These are phyloP conservation scores for Melanotaenia pygmaea DNA, from an alignment of 2,797 vertebrate species.

Conservation along the genomic window DNA sequence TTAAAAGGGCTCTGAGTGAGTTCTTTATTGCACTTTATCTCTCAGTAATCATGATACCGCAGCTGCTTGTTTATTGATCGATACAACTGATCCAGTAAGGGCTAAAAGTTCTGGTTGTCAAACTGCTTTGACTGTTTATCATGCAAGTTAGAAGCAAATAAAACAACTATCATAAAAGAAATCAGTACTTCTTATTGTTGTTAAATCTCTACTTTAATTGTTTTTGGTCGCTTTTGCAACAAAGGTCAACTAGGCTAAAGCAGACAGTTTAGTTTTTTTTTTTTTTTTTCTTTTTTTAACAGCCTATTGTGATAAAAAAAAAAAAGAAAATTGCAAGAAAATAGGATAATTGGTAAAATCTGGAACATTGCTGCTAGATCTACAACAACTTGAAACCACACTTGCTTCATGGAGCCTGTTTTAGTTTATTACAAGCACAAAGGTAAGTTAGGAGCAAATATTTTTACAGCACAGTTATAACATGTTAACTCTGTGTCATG, in stretches of 20 bases:
- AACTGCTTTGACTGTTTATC: slow-evolving; percentile 2
- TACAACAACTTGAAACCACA: too few species aligned
- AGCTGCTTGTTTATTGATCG: slow-evolving; percentile 28
- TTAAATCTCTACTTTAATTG: neutral
- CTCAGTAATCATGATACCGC: neutral
- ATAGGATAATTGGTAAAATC: neutral
- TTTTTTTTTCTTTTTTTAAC: too few species aligned
- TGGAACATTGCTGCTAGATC: neutral
- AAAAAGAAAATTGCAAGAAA: neutral
- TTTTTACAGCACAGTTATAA: too few species aligned
- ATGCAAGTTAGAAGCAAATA: neutral
- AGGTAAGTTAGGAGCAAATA: too few species aligned
- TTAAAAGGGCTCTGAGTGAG: neutral
- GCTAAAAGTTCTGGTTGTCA: neutral
- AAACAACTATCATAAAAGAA: neutral
- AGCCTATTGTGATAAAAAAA: accelerated
- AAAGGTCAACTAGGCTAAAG: neutral
- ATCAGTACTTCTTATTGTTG: neutral
- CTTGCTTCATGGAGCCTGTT: too few species aligned
- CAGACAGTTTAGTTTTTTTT: too few species aligned
- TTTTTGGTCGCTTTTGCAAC: neutral
- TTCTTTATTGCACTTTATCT: slow-evolving; percentile 15
- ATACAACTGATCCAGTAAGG: neutral
- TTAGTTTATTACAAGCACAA: neutral
- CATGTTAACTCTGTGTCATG: too few species aligned